Evolutionary conservation across 2,888 invertebrate species (phyloP).

Genomic region (Drosophila fulvimacula): DNA sequence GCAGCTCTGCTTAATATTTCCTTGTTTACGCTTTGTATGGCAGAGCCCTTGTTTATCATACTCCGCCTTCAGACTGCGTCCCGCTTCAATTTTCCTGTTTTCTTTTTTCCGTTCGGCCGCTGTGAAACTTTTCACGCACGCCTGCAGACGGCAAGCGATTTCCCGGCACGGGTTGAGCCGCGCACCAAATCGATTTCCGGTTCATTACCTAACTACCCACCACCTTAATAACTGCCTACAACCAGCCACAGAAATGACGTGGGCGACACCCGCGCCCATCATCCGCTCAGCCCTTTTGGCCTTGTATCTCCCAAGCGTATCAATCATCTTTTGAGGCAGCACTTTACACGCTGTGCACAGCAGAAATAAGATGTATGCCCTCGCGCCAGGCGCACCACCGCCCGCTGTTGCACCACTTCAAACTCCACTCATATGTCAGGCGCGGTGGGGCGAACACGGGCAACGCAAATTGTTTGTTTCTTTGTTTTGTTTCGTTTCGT

Average conservation of each 20-base stretch:
- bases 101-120: background rate
- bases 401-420: constrained; percentile 6
- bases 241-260: background rate
- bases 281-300: background rate
- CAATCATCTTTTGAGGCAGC: constrained; percentile 73
- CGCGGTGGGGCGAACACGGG: constrained; percentile 13
- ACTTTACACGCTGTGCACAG: constrained; percentile 46
- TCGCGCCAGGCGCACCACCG: background rate
- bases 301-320: constrained; percentile 45
- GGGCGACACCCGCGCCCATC: background rate
- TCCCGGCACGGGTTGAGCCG: constrained; percentile 66
- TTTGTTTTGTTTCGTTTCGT: constrained; percentile 40
- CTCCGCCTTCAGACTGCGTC: constrained; percentile 1
- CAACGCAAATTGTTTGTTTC: constrained; percentile 70
- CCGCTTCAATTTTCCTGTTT: constrained; percentile 4
- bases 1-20: constrained; percentile 74
- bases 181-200: constrained; percentile 79
- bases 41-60: constrained; percentile 65
- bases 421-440: constrained; percentile 55
- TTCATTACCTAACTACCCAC: constrained; percentile 64
- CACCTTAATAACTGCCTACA: constrained; percentile 1
- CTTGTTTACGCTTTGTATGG: constrained; percentile 72
- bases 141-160: constrained; percentile 76
- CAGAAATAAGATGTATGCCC: constrained; percentile 52
- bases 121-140: constrained; percentile 77